Base-by-base conservation (phyloP, 2,888 invertebrate genomes). In the Plebejus argus region DNA sequence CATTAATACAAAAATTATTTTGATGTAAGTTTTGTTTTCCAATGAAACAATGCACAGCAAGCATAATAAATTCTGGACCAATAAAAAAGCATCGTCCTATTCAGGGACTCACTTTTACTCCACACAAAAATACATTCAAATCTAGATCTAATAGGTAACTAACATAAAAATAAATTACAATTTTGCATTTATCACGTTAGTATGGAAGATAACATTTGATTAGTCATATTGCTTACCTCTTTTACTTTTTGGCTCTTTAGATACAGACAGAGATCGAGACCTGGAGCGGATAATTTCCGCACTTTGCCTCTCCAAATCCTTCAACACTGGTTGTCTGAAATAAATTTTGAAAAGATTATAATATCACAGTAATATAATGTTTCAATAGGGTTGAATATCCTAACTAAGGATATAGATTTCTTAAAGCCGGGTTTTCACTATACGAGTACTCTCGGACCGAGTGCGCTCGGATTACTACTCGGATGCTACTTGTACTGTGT, bases 221-320 rank as follows among this genome's bases (percentile, higher is more conserved):
- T 56, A 61, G 15, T 74, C 23, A 77, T 28, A 71, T 61, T 76
- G 79, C 76, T 77, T 83, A 91, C 92, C 91, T 89, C 88, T 87
- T 80, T 86, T 91, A 1, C 83, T 82, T 77, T 89, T 86, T 71
- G 86, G 87, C 76, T 94, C 93, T 79, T 90, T 93, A 5, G 91
- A 85, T 61, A 93, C 85, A 20, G 94, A 94, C 39, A 94, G 82
- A 12, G 94, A 94, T 3, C 94, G 86, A 56, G 94, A 94, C 78
- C 93, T 87, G 39, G 94, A 94, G 79, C 94, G 84, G 23, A 94
- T 91, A 66, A 94, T 94, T 1, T 94, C 94, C 75, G 94, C 93
- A 88, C 94, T 94, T 83, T 92, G 90, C 76, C 92, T 86, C 78
- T 94, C 93, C 78, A 94, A 88, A 80, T 94, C 92, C 83, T 91